phyloP scores from a whole-genome alignment of 1,140 invertebrate genomes.

The Reticulitermes speratus region DNA sequence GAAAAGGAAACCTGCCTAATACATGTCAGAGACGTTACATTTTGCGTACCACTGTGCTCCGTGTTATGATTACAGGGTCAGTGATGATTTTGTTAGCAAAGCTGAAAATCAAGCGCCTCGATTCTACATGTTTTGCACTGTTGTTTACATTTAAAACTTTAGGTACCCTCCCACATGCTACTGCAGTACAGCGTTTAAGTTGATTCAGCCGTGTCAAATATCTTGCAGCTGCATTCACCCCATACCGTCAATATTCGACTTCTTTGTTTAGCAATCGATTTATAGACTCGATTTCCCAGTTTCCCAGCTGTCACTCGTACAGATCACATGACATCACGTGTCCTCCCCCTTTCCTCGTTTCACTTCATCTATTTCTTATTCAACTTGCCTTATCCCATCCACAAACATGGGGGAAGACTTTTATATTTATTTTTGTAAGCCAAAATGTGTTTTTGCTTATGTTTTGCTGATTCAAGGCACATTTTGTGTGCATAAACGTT shows the following conservation, averaged over 20 bases:
- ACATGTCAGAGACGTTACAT: too few species aligned
- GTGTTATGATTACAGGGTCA: too few species aligned
- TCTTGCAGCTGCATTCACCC: not conserved
- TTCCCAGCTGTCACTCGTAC: constrained; percentile 6
- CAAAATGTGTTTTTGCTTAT: not conserved
- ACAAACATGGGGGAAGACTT: not conserved
- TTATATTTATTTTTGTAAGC: not conserved
- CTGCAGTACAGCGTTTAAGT: too few species aligned
- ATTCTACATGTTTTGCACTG: too few species aligned
- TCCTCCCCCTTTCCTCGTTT: not conserved
- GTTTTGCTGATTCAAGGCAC: not conserved
- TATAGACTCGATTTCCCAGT: constrained; percentile 2
- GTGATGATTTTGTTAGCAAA: too few species aligned
- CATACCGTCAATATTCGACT: not conserved
- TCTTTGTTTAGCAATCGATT: constrained; percentile 7
- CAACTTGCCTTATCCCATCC: not conserved
- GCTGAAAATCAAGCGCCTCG: too few species aligned
- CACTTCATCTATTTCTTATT: not conserved
- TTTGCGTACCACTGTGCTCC: too few species aligned
- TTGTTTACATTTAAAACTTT: too few species aligned
- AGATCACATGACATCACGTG: not conserved
- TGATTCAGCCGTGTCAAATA: too few species aligned
- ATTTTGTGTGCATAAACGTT: not conserved
- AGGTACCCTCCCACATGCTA: too few species aligned
- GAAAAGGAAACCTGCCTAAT: too few species aligned